Evolutionary conservation across 2,113 vertebrate genomes (phyloP).

Genomic region (Calonectris borealis): DNA sequence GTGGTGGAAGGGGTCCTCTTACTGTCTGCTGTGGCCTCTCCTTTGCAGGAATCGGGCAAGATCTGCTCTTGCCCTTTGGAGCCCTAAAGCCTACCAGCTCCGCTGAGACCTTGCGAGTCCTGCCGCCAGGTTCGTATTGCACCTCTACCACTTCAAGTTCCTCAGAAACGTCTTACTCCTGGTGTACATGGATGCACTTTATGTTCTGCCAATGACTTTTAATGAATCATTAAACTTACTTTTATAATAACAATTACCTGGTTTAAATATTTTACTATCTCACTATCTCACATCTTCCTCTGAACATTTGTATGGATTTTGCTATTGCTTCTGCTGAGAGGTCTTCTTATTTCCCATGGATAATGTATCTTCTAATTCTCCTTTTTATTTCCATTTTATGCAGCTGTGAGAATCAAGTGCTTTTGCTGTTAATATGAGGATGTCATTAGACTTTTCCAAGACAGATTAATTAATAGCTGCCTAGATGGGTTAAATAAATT

Average conservation of each 20-base stretch:
- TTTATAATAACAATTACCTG: background rate
- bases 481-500: background rate
- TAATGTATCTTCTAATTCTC: background rate
- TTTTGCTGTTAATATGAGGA: background rate
- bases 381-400: background rate
- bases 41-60: background rate
- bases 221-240: background rate
- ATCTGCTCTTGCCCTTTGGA: background rate
- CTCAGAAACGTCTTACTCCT: background rate
- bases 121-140: fast-evolving
- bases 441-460: background rate
- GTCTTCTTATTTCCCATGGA: background rate
- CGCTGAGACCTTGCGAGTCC: background rate
- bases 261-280: background rate
- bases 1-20: background rate
- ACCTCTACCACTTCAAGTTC: background rate
- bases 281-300: background rate
- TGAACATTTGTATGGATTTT: background rate
- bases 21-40: background rate
- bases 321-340: background rate
- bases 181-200: background rate
- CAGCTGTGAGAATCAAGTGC: background rate
- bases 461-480: background rate
- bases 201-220: background rate
- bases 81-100: background rate